A percentile compares a stretch with the other conserved stretches of the same genome.
phyloP scores from a whole-genome alignment of 2,113 vertebrate species.

The Perognathus longimembris region DNA sequence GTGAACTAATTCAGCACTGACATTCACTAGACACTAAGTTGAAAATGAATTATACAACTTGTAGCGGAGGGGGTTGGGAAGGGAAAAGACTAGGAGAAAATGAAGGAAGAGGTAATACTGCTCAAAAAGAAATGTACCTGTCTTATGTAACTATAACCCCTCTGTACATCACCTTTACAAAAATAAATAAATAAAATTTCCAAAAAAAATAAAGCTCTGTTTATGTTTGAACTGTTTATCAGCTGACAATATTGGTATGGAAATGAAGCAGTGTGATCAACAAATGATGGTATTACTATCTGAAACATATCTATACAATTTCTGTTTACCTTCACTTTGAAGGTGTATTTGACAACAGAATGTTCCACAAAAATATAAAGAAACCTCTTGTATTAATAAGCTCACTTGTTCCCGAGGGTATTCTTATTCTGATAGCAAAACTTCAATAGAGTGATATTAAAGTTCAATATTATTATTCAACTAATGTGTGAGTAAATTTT shows the following conservation, averaged over 20 bases:
- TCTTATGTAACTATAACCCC: too few species aligned
- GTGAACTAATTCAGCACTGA: too few species aligned
- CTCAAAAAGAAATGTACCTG: too few species aligned
- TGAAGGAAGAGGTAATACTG: too few species aligned
- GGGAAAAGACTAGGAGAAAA: too few species aligned
- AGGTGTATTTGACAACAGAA: neutral
- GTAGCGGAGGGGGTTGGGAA: too few species aligned
- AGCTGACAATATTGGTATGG: neutral
- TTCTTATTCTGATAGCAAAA: neutral
- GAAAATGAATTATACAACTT: too few species aligned
- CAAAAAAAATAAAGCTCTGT: too few species aligned
- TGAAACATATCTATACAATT: neutral
- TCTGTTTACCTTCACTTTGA: neutral
- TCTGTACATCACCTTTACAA: too few species aligned
- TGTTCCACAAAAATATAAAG: neutral
- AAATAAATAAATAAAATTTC: too few species aligned
- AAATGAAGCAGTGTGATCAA: neutral
- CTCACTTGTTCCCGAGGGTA: neutral
- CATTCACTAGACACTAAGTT: too few species aligned
- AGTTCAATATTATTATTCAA: neutral
- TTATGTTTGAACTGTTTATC: neutral
- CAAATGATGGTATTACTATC: neutral
- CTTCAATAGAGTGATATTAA: neutral
- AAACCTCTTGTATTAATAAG: neutral
- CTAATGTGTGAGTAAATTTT: neutral